phyloP scores from a whole-genome alignment of 2,797 vertebrate species.

The Morelia viridis region DNA sequence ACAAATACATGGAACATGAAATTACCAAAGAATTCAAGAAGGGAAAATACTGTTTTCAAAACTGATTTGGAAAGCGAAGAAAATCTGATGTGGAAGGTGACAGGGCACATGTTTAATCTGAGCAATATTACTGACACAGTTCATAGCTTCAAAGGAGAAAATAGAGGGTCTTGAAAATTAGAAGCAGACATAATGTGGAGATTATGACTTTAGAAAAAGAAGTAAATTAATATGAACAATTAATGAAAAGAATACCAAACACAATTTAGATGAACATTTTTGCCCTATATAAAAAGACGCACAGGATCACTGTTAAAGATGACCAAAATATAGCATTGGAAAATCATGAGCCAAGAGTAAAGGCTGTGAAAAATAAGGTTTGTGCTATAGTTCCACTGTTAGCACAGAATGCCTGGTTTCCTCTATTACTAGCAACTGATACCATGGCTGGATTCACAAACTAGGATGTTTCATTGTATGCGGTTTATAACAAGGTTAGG shows the following conservation, averaged over 20 bases:
- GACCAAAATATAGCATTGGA: not conserved
- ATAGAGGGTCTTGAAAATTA: not conserved
- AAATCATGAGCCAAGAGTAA: not conserved
- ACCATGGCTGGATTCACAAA: not conserved
- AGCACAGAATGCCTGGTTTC: not conserved
- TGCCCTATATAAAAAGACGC: not conserved
- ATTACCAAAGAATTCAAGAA: not conserved
- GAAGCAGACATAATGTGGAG: not conserved
- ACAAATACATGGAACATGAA: not conserved
- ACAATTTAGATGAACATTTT: not conserved
- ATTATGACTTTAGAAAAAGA: not conserved
- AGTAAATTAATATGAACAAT: not conserved
- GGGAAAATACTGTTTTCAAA: slow-evolving; percentile 14
- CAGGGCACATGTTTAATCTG: slow-evolving; percentile 19
- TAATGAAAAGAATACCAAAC: not conserved
- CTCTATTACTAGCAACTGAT: not conserved
- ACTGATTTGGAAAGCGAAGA: slow-evolving; percentile 18
- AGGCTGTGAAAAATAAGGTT: not conserved
- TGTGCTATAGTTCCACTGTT: not conserved
- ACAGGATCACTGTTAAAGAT: not conserved
- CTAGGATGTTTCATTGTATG: too few relatives aligned
- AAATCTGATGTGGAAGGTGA: slow-evolving; percentile 29
- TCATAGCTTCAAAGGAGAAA: slow-evolving; percentile 6
- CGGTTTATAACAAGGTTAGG: too few relatives aligned
- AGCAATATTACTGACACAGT: not conserved